Evolutionary conservation across 1,140 invertebrate genomes (phyloP).

Genomic region (Tetramorium parvispinum): DNA sequence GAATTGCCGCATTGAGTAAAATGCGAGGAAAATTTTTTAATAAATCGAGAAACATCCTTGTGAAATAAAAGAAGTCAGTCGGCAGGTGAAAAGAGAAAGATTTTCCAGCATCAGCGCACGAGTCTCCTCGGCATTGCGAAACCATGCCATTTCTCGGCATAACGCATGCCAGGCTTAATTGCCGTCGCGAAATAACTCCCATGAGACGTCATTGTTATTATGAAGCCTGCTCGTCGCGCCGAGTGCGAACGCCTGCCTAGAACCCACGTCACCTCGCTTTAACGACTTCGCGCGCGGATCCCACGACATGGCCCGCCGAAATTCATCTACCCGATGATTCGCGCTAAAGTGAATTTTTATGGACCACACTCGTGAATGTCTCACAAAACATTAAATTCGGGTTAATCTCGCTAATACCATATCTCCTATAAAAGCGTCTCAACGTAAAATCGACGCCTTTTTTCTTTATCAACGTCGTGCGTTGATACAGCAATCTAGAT

Average conservation of each 20-base stretch:
- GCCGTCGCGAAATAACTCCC: slow-evolving; percentile 65
- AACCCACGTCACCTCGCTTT: slow-evolving; percentile 28
- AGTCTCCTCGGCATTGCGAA: slow-evolving; percentile 45
- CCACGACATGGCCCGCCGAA: slow-evolving; percentile 5
- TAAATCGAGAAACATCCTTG: not conserved
- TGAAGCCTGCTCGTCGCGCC: slow-evolving; percentile 39
- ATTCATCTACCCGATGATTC: not conserved
- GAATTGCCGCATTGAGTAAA: no score
- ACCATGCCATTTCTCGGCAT: slow-evolving; percentile 53
- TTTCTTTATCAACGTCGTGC: not conserved
- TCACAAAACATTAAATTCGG: slow-evolving; percentile 22
- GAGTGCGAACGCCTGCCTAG: slow-evolving; percentile 25
- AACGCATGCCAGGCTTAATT: slow-evolving; percentile 67
- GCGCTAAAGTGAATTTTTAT: slow-evolving; percentile 40
- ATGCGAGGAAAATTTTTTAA: not conserved
- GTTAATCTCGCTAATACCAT: slow-evolving; percentile 12
- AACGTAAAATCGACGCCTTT: slow-evolving; percentile 1
- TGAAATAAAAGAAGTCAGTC: not conserved
- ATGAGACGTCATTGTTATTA: slow-evolving; percentile 74
- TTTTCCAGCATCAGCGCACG: slow-evolving; percentile 5
- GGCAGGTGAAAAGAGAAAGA: slow-evolving; percentile 42
- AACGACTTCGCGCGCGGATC: slow-evolving; percentile 2
- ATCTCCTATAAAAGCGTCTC: slow-evolving; percentile 37
- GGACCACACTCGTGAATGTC: not conserved
- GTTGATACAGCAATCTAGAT: slow-evolving; percentile 34